Base-by-base conservation (phyloP, 2,113 vertebrate species). In the Stegastes partitus region DNA sequence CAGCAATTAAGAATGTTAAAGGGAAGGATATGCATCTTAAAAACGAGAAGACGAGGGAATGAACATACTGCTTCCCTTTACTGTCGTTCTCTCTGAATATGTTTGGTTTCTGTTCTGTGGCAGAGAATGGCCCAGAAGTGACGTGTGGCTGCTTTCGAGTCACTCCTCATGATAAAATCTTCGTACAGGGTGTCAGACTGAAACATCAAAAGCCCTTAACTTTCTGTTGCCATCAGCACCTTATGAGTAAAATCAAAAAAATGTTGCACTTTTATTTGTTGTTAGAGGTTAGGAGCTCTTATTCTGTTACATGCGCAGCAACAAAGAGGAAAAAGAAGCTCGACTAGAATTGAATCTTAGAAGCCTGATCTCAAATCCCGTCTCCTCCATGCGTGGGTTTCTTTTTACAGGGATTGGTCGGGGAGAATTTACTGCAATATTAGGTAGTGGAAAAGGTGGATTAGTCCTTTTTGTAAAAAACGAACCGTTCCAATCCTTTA, bases 211-310 rank as follows among this genome's bases (percentile, higher is more conserved):
- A 69, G 77, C 63, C 77, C 88, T 79, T 67, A 69, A 77, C 73
- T 82, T 91, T 89, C 80, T 74, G 62, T 92, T 91, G 88, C 90
- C 92, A 93, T 91, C 91, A 89, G 93, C 94, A 94, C 94, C 93
- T 95, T 95, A 93, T 88, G 75, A 87, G 63, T 81, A 57, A 89
- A 89, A 88, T 86, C n/a, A 26, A 58, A 76, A 68, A 80, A 85
- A 84, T 66, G 79, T 93, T 94, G 94, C 94, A 95, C 94, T 94
- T 94, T 94, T 79, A 79, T 87, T 91, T 82, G 75, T 89, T 50
- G 18, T 76, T 78, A 74, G 55, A 74, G 55, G 39, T 77, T 78
- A 72, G 79, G 67, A 82, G 81, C 68, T 79, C 55, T 87, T 74
- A 73, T 87, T 92, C 81, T 91, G 88, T 93, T 89, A 90, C 87